Evolutionary conservation across 2,888 invertebrate genomes (phyloP).

Genomic region (Drosophila picticornis): DNA sequence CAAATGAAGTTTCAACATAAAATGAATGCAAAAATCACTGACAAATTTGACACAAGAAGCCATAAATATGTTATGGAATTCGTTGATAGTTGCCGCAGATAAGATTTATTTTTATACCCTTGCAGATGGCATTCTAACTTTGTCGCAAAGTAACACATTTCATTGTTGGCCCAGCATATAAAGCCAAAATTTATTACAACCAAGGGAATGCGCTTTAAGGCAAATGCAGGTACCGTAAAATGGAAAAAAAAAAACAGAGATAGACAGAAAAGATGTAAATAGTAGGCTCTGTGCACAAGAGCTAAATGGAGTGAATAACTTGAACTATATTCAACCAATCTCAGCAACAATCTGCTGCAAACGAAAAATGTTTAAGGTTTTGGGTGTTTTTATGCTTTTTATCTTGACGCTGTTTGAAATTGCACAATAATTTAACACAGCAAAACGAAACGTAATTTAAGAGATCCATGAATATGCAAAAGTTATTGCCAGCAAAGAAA

Average conservation of each 20-base stretch:
- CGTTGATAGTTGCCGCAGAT: background rate
- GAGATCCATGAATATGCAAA: background rate
- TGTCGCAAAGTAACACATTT: background rate
- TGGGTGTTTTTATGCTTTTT: background rate
- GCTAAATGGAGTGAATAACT: background rate
- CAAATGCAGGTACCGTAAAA: background rate
- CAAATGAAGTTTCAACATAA: background rate
- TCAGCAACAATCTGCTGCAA: background rate
- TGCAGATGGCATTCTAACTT: background rate
- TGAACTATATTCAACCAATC: background rate
- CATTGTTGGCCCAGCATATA: background rate
- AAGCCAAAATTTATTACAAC: background rate
- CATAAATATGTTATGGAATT: background rate
- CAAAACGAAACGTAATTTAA: background rate
- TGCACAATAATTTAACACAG: background rate
- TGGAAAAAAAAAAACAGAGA: background rate
- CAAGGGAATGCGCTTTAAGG: background rate
- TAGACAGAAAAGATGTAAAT: background rate
- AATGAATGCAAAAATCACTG: background rate
- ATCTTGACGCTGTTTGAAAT: background rate
- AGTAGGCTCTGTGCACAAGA: background rate
- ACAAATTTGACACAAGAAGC: background rate
- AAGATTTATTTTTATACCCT: background rate
- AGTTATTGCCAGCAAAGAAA: background rate
- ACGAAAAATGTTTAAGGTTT: background rate